A percentile compares a stretch with the other conserved stretches of the same genome.
These are phyloP conservation scores for Nomada goodeniana DNA, from an alignment of 2,888 invertebrate species.

Conservation along the genomic window DNA sequence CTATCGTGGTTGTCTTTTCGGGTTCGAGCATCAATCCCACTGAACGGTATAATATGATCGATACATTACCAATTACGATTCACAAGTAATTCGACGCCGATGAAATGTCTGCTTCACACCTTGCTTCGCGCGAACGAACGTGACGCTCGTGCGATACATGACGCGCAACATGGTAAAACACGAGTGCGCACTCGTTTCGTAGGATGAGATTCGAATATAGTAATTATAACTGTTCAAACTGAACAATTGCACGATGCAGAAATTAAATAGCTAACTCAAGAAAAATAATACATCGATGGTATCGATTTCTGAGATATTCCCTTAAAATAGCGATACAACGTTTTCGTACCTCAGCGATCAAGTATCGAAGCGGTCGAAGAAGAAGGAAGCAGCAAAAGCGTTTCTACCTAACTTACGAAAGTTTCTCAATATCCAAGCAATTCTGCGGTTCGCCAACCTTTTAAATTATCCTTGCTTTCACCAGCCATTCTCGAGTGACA, in stretches of 20 bases:
- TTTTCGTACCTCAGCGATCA: conserved; percentile 25
- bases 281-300: too few species aligned
- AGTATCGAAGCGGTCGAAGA: neutral
- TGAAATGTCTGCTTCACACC: too few species aligned
- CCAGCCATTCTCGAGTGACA: conserved; percentile 38
- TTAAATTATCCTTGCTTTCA: conserved; percentile 48
- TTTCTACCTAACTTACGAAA: conserved; percentile 46
- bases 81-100: neutral
- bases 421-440: conserved; percentile 65
- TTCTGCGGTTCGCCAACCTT: conserved; percentile 60
- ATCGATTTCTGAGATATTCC: too few species aligned
- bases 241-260: too few species aligned
- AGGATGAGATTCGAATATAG: too few species aligned
- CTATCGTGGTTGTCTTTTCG: conserved; percentile 48
- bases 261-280: too few species aligned
- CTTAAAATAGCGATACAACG: too few species aligned
- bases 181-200: too few species aligned
- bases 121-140: too few species aligned
- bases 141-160: too few species aligned
- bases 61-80: neutral
- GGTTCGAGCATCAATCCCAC: conserved; percentile 26
- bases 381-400: neutral
- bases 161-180: too few species aligned
- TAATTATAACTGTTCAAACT: too few species aligned
- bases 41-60: neutral